Conservation (phyloP, 2,888 invertebrate genomes). For the Lobophora halterata region DNA sequence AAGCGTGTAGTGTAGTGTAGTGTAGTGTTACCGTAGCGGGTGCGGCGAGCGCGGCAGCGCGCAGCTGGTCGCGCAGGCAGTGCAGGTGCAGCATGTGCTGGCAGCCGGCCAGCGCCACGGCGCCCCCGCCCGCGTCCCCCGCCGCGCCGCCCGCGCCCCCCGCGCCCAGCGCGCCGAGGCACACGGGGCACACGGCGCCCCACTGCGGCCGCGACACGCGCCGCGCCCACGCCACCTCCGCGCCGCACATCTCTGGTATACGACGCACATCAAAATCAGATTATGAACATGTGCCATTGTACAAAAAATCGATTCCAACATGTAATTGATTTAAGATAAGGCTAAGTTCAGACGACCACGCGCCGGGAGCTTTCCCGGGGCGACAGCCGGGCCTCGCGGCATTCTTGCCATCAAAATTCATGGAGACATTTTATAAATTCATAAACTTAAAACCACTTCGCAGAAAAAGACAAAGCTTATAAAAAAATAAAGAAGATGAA, state of each 20-base stretch:
- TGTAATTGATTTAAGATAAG: too few species aligned
- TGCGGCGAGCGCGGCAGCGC: slow-evolving; percentile 10
- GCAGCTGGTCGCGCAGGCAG: slow-evolving; percentile 87
- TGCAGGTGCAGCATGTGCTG: slow-evolving; percentile 90
- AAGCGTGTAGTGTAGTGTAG: too few species aligned
- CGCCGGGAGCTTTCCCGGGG: too few species aligned
- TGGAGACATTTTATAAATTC: too few species aligned
- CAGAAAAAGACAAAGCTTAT: too few species aligned
- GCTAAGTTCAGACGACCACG: too few species aligned
- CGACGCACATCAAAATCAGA: too few species aligned
- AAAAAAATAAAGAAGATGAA: background rate
- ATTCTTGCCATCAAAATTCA: too few species aligned
- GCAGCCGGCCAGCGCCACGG: slow-evolving; percentile 85
- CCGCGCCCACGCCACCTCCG: slow-evolving; percentile 24
- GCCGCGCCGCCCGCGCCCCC: slow-evolving; percentile 79
- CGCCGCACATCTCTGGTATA: slow-evolving; percentile 1
- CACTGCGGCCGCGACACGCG: slow-evolving; percentile 78
- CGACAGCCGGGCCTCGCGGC: too few species aligned
- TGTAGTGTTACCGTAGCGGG: slow-evolving; percentile 3
- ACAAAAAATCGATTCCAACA: too few species aligned
- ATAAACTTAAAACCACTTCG: too few species aligned
- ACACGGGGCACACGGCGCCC: slow-evolving; percentile 87
- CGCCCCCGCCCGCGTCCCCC: slow-evolving; percentile 71
- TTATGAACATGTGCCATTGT: too few species aligned
- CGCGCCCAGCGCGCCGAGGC: slow-evolving; percentile 84